Base-by-base conservation (phyloP, 2,113 vertebrate species). In the Coptodon rendalli region DNA sequence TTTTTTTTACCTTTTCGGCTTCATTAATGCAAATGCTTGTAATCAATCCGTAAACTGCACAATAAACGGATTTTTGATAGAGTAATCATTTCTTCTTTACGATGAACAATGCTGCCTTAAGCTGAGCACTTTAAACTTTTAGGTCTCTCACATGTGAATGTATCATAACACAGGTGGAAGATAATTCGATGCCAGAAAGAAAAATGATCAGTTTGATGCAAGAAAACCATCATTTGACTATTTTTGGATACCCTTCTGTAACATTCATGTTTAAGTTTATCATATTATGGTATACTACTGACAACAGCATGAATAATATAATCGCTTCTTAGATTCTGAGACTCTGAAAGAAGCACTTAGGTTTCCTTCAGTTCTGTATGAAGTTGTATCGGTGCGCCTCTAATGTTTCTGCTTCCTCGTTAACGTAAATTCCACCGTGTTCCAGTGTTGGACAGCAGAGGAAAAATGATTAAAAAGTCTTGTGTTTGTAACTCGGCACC, bases 401-500 rank as follows among this genome's bases (percentile, higher is more conserved):
- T 7, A 10, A 56, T 2, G 53, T 16, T 31, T 38, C 6, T 78
- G 29, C 27, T 50, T 73, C 83, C 29, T 83, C 24, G 1, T 45
- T 29, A 85, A 86, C 13, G 19, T 3, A 79, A 82, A 76, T 27
- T 81, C 66, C 85, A 78, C 81, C 2, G 29, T 50, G 82, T 71
- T 29, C 87, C 87, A 71, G 88, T 57, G 52, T 68, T 11, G 73
- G n/a, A 82, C 57, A 89, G 85, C 40, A 91, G 79, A 85, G 54
- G 63, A 54, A 56, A 27, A 84, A 27, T 54, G 5, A 83, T 89
- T 7, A 73, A 79, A 89, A 87, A 87, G 88, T 89, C 84, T 92
- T 34, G 48, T 88, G 90, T 84, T 88, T 89, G 59, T 87, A 91
- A 89, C 89, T 95, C 82, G 85, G 92, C 91, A 94, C 88, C 91